phyloP scores from a whole-genome alignment of 2,113 vertebrate genomes.

The Pipra filicauda region DNA sequence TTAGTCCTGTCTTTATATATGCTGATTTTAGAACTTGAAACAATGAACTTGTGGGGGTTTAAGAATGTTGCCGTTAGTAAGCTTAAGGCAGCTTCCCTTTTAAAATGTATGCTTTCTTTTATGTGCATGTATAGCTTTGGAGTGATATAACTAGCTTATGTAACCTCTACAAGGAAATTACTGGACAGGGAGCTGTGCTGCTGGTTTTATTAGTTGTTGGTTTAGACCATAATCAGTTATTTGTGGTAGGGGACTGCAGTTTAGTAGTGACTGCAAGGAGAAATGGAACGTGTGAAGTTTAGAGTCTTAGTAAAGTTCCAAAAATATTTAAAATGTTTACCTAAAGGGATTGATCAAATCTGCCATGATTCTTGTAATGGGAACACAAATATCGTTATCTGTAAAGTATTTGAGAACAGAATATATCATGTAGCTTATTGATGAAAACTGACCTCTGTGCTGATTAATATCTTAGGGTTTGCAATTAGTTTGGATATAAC shows the following conservation, averaged over 20 bases:
- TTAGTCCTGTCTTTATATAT: background rate
- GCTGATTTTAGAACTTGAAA: background rate
- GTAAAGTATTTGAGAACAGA: background rate
- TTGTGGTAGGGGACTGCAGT: background rate
- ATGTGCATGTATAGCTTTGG: background rate
- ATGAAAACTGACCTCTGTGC: background rate
- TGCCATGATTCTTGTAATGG: background rate
- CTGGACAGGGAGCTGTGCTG: background rate
- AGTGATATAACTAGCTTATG: background rate
- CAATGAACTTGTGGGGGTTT: background rate
- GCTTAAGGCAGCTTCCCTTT: background rate
- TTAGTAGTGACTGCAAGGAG: background rate
- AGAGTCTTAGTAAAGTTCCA: background rate
- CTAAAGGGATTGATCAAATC: background rate
- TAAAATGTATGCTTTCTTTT: background rate
- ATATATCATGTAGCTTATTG: background rate
- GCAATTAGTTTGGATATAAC: background rate
- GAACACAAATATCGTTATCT: background rate
- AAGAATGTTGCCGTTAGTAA: background rate
- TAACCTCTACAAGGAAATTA: background rate
- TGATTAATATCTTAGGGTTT: background rate
- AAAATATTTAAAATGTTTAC: background rate
- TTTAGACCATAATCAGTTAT: background rate
- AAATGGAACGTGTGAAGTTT: background rate
- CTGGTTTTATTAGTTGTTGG: background rate